Evolutionary conservation across 1,140 invertebrate genomes (phyloP), one percentile per base, ranked within the genome.

Genomic region (Atta colombica): DNA sequence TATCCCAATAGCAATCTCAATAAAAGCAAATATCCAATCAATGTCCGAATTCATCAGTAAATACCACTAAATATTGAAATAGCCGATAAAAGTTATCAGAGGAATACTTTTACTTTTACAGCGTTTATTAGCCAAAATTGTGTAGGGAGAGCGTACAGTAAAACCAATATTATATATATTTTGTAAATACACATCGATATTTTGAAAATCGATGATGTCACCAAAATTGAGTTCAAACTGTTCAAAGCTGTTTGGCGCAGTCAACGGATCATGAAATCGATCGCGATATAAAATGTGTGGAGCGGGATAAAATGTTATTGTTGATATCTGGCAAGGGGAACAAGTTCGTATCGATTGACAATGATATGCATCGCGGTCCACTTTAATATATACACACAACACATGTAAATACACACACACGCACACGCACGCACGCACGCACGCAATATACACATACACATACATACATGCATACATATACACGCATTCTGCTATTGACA

Each of bases 261-360:
- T 65, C 53, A 60, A 16, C 49, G 58, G 45, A 39, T 78, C 39
- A 45, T 88, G 35, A 86, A 77, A 86, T 91, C 89, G 87, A 86
- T 88, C 77, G 87, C 58, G 68, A 88, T 88, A 86, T 88, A 88
- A 88, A 86, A 90, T 88, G 78, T 51, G 61, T 31, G 55, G 75
- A 80, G 58, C 72, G 58, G 87, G 58, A 74, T 90, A 80, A 91
- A 91, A 88, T 90, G 87, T 88, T 78, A 88, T 88, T 90, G 89
- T 90, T 91, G 85, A 90, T 91, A 88, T 85, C 51, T 25, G 66
- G 74, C 39, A 74, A 55, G 84, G 77, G 45, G 77, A 81, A 81
- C 51, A 78, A 63, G 80, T 71, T 63, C 39, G 69, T 87, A 89
- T 91, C 87, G 80, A 91, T 91, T 89, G 85, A 77, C 80, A 91